Evolutionary conservation across 2,797 vertebrate species (phyloP).

Genomic region (Iguana delicatissima): DNA sequence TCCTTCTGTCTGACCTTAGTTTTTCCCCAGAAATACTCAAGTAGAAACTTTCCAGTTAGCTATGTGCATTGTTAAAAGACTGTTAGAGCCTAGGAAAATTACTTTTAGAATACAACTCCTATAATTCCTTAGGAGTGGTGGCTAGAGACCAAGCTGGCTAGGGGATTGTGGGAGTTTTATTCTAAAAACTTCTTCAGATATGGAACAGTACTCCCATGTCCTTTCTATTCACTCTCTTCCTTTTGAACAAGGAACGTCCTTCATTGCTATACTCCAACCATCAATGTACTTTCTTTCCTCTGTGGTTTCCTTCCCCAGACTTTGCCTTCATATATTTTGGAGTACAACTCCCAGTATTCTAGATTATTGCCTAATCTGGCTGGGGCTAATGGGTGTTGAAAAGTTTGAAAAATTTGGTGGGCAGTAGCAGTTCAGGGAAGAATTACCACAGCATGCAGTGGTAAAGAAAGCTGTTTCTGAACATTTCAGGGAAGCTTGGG

Average conservation of each 20-base stretch:
- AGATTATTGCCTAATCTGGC: neutral
- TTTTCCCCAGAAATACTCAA: neutral
- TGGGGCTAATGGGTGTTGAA: neutral
- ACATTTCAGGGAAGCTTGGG: slow-evolving; percentile 39
- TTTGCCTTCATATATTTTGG: neutral
- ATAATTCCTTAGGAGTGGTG: too few species aligned
- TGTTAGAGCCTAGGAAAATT: too few species aligned
- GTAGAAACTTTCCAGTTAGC: neutral
- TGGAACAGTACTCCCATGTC: neutral
- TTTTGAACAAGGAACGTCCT: neutral
- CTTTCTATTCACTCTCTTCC: neutral
- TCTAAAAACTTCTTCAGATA: too few species aligned
- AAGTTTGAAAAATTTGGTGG: neutral
- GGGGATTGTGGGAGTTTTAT: too few species aligned
- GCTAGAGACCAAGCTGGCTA: too few species aligned
- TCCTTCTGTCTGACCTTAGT: neutral
- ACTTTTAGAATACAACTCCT: too few species aligned
- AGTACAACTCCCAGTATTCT: neutral
- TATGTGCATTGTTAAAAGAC: neutral
- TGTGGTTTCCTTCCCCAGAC: neutral
- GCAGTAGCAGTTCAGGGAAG: neutral
- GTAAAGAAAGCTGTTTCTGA: neutral
- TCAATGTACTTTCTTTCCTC: neutral
- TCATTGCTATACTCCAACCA: neutral
- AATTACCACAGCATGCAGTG: slow-evolving; percentile 28